phyloP scores from a whole-genome alignment of 2,888 invertebrate genomes.

The Diadegma fenestrale region DNA sequence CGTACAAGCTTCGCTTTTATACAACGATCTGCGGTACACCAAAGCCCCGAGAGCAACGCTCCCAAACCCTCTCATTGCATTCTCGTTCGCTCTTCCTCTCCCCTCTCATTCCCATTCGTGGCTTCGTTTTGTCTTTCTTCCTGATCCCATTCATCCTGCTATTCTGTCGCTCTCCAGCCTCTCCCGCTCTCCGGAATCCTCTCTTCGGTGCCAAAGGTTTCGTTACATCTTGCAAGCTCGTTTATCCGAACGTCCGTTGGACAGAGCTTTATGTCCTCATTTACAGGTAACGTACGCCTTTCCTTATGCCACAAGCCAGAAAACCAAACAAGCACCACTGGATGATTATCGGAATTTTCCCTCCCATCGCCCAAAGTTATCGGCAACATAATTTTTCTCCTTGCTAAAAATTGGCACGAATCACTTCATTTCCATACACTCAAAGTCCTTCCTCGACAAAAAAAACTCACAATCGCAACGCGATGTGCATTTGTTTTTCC shows the following conservation, averaged over 20 bases:
- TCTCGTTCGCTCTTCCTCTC: slow-evolving; percentile 9
- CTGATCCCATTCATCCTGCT: not conserved
- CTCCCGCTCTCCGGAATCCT: not conserved
- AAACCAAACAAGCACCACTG: too few species aligned
- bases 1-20: slow-evolving; percentile 15
- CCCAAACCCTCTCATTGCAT: slow-evolving; percentile 28
- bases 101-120: not conserved
- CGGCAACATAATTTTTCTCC: too few species aligned
- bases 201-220: slow-evolving; percentile 15
- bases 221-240: slow-evolving; percentile 11
- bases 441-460: not conserved
- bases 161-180: not conserved
- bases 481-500: too few species aligned
- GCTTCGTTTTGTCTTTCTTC: not conserved
- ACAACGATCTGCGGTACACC: slow-evolving; percentile 24
- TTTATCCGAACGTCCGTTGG: slow-evolving; percentile 23
- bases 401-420: too few species aligned
- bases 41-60: slow-evolving; percentile 47
- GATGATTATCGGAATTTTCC: too few species aligned
- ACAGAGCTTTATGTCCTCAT: slow-evolving; percentile 50
- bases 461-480: too few species aligned
- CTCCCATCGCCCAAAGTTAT: too few species aligned
- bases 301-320: too few species aligned
- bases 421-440: too few species aligned
- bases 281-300: slow-evolving; percentile 10